These are phyloP conservation scores for Dascillus cervinus DNA, from an alignment of 2,888 invertebrate genomes.

Conservation along the genomic window DNA sequence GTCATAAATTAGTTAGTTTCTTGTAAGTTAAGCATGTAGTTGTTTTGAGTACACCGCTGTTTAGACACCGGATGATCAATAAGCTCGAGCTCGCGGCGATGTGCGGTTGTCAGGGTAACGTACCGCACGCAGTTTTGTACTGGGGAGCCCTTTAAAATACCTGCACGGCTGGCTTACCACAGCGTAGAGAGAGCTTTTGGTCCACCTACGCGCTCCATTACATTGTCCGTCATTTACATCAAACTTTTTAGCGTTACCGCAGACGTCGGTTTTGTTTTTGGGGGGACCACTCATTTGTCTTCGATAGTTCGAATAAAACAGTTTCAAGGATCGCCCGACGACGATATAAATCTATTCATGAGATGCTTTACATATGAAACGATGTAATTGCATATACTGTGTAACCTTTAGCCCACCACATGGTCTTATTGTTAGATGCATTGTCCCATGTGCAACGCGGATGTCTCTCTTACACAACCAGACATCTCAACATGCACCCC, in stretches of 20 bases:
- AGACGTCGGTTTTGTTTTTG: no score
- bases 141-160: slow-evolving; percentile 28
- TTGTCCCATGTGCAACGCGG: not conserved
- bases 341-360: no score
- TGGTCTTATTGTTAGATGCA: not conserved
- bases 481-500: not conserved
- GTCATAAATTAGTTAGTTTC: no score
- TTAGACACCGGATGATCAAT: slow-evolving; percentile 28
- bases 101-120: slow-evolving; percentile 32
- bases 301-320: no score
- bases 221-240: slow-evolving; percentile 20
- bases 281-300: no score
- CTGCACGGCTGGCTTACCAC: slow-evolving; percentile 28
- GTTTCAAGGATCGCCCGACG: no score
- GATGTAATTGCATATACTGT: slow-evolving; percentile 13
- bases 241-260: no score
- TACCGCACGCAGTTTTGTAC: slow-evolving; percentile 27
- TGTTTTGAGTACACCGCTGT: slow-evolving; percentile 19
- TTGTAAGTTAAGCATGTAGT: slow-evolving; percentile 10
- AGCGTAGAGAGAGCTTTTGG: slow-evolving; percentile 20
- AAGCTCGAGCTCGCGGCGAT: slow-evolving; percentile 30
- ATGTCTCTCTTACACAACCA: not conserved
- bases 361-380: slow-evolving; percentile 16
- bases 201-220: slow-evolving; percentile 21
- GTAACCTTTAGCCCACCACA: slow-evolving; percentile 10